A percentile compares a stretch with the other conserved stretches of the same genome.
Conservation (phyloP, 1,140 invertebrate species). For the Ericerus pela region DNA sequence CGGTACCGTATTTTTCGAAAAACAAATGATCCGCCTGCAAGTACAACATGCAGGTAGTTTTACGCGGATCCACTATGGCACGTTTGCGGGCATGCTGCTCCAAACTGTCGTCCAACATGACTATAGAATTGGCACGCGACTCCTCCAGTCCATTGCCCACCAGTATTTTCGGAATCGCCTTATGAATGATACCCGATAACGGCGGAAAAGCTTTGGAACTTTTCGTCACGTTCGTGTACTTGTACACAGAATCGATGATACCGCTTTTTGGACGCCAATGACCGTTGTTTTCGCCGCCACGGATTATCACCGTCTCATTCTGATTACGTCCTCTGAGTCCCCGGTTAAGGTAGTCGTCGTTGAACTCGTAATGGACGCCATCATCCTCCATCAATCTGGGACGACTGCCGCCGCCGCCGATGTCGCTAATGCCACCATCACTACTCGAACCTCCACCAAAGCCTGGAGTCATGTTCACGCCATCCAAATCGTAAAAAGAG, state of each 20-base stretch:
- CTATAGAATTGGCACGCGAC: constrained; percentile 19
- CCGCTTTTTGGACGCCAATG: background rate
- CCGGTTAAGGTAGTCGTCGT: background rate
- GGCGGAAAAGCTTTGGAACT: background rate
- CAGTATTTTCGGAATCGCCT: background rate
- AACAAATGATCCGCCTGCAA: constrained; percentile 90
- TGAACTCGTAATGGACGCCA: background rate
- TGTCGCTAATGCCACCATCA: too few relatives aligned
- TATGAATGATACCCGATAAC: background rate
- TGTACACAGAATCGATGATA: background rate
- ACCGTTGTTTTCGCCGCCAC: background rate
- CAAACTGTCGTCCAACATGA: constrained; percentile 19
- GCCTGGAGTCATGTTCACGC: too few relatives aligned
- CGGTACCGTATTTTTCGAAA: constrained; percentile 76
- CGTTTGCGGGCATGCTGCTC: constrained; percentile 45
- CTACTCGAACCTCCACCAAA: too few relatives aligned
- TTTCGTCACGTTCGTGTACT: background rate
- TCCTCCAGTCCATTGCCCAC: constrained; percentile 24
- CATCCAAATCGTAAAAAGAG: too few relatives aligned
- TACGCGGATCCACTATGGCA: constrained; percentile 57
- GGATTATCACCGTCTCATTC: background rate
- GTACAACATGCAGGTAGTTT: constrained; percentile 64
- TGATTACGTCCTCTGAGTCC: too few relatives aligned
- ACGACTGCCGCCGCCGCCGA: background rate
- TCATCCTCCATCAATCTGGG: background rate